Percentiles rank a stretch among this genome's conserved stretches.
These are phyloP conservation scores for Plectropomus leopardus DNA, from an alignment of 2,113 vertebrate species.

Conservation along the genomic window DNA sequence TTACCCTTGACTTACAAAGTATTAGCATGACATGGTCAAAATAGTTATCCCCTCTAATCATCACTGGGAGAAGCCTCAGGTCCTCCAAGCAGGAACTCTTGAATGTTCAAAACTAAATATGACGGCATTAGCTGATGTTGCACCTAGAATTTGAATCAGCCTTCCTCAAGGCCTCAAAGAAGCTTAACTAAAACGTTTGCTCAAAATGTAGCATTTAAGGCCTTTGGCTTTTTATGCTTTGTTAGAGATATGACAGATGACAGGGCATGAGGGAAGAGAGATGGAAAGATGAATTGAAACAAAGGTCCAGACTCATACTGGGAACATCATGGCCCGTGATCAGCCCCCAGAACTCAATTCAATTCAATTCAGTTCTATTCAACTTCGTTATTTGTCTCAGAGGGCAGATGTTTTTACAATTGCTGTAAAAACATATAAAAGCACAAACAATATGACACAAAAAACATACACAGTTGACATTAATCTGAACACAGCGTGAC, in stretches of 20 bases:
- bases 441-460: no score
- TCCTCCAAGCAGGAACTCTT: neutral
- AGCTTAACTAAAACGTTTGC: neutral
- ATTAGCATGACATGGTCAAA: neutral
- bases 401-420: no score
- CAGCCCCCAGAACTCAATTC: no score
- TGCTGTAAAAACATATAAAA: no score
- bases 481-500: no score
- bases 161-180: neutral
- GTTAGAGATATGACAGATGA: neutral
- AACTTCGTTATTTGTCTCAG: no score
- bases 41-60: neutral
- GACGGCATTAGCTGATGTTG: neutral
- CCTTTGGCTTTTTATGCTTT: neutral
- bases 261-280: neutral
- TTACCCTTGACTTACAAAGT: neutral
- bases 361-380: no score
- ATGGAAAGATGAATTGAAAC: neutral
- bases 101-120: neutral
- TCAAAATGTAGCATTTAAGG: neutral
- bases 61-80: neutral
- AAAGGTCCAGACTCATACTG: neutral
- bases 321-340: no score
- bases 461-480: no score
- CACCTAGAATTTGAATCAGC: neutral